These are phyloP conservation scores for Psilopsiagon aurifrons DNA, from an alignment of 2,113 vertebrate species.

Conservation along the genomic window DNA sequence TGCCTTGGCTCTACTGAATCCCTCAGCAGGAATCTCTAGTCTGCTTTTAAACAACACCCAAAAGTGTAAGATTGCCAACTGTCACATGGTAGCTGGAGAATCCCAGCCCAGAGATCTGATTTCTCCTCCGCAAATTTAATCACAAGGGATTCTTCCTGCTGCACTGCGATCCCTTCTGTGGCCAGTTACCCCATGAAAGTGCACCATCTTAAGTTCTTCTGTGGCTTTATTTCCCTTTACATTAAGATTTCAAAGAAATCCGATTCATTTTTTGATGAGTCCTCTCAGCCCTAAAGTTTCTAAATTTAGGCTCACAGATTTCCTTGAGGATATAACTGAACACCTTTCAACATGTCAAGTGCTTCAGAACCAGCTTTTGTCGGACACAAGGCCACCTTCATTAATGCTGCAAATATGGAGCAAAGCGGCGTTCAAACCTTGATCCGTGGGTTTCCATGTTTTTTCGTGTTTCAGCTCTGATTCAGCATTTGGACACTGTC, in stretches of 20 bases:
- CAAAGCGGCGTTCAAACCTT: neutral
- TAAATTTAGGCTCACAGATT: neutral
- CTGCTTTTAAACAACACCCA: neutral
- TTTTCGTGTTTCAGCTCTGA: neutral
- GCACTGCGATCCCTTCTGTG: neutral
- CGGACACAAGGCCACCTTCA: neutral
- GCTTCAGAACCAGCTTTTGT: neutral
- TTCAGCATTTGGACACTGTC: neutral
- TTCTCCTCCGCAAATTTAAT: neutral
- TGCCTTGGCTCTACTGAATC: neutral
- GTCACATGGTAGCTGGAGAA: neutral
- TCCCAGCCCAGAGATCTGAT: neutral
- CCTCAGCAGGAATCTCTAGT: neutral
- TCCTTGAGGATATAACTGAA: neutral
- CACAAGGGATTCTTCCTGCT: neutral
- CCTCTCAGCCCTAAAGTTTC: neutral
- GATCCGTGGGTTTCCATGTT: neutral
- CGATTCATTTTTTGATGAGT: neutral
- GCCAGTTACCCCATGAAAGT: neutral
- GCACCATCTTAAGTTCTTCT: neutral
- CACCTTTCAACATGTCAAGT: neutral
- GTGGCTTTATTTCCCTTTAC: neutral
- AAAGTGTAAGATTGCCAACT: neutral
- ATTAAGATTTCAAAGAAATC: neutral
- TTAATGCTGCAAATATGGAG: neutral